These are phyloP conservation scores for Mystacides longicornis DNA, from an alignment of 2,888 invertebrate species.

Conservation along the genomic window DNA sequence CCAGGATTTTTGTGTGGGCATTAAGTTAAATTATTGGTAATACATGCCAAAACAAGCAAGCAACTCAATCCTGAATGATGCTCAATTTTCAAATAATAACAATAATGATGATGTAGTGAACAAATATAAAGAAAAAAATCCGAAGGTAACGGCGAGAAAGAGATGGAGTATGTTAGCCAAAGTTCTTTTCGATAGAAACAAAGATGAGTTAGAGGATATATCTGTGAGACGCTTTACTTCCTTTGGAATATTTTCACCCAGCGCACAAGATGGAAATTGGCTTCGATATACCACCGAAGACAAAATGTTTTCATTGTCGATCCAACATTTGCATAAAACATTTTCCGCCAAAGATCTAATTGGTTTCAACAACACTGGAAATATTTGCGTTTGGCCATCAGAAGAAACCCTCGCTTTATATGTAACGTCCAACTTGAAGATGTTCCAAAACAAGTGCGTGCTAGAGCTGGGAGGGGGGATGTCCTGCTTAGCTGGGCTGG, in stretches of 20 bases:
- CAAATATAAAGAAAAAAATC: conserved; percentile 31
- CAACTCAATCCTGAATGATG: conserved; percentile 1
- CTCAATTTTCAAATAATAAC: conserved; percentile 7
- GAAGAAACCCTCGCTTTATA: conserved; percentile 69
- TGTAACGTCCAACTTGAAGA: conserved; percentile 53
- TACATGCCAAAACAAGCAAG: conserved; percentile 16
- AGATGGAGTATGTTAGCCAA: conserved; percentile 65
- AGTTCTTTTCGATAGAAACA: conserved; percentile 42
- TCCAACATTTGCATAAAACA: conserved; percentile 52
- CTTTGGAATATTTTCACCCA: conserved; percentile 45
- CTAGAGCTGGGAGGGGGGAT: conserved; percentile 79
- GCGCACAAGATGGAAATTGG: conserved; percentile 45
- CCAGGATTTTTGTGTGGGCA: neutral
- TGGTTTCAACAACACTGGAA: conserved; percentile 78
- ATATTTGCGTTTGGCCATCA: conserved; percentile 74
- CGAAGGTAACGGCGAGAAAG: conserved; percentile 45
- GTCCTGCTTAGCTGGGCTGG: conserved; percentile 73
- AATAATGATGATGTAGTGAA: conserved; percentile 14
- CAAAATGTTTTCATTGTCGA: conserved; percentile 46
- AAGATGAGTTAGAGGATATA: conserved; percentile 30
- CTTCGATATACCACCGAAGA: conserved; percentile 51
- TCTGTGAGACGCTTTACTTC: conserved; percentile 53
- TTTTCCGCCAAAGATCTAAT: conserved; percentile 64
- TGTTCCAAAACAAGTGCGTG: conserved; percentile 60
- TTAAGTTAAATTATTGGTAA: no score